Evolutionary conservation across 1,140 invertebrate genomes (phyloP).

Genomic region (Bombus turneri): DNA sequence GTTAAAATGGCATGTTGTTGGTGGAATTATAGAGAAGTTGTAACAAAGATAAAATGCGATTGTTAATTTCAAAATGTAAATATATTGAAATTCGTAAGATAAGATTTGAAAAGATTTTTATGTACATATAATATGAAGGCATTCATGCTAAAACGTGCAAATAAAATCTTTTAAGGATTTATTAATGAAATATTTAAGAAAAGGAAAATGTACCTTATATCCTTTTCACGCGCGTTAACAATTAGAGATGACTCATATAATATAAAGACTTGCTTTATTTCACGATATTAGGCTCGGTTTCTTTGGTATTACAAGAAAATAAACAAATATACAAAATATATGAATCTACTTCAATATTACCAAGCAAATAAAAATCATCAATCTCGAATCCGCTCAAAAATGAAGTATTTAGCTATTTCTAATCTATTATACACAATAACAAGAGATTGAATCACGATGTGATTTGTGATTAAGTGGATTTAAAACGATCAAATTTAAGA

Average conservation of each 20-base stretch:
- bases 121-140: too few species aligned
- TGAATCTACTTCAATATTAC: background rate
- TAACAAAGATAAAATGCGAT: background rate
- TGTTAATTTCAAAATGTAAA: background rate
- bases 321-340: background rate
- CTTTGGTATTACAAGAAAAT: too few species aligned
- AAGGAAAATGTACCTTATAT: too few species aligned
- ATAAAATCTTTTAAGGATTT: too few species aligned
- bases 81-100: background rate
- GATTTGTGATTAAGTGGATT: background rate
- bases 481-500: background rate
- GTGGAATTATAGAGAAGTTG: background rate
- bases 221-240: too few species aligned
- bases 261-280: too few species aligned
- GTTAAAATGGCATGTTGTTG: too few species aligned
- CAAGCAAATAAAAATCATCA: background rate
- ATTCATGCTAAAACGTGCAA: too few species aligned
- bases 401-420: background rate
- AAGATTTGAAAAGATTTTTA: background rate
- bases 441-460: too few species aligned
- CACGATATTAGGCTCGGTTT: too few species aligned
- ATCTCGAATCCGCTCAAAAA: background rate
- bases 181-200: too few species aligned
- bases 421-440: too few species aligned
- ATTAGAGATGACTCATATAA: rapidly evolving